A percentile compares a stretch with the other conserved stretches of the same genome.
Conservation (phyloP, 2,888 invertebrate genomes). For the Rosalia funebris region DNA sequence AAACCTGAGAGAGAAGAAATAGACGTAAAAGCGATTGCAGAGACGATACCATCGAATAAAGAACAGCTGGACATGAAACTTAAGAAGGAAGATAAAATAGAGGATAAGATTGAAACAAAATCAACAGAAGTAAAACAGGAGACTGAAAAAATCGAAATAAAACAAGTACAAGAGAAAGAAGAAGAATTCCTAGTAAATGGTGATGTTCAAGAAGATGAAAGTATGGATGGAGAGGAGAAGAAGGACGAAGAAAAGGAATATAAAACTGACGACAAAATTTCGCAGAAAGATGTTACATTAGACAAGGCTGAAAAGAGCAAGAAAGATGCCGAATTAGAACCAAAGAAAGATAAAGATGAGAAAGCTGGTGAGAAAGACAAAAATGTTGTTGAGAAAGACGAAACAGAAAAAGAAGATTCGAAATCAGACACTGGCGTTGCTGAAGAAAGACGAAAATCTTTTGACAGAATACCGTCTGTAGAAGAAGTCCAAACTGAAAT, state of each 20-base stretch:
- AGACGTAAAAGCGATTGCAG: neutral
- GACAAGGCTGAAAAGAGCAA: neutral
- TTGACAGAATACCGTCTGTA: slow-evolving; percentile 1
- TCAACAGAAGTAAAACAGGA: slow-evolving; percentile 6
- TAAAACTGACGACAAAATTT: neutral
- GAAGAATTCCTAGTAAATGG: slow-evolving; percentile 4
- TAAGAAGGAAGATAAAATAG: neutral
- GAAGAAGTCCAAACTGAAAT: slow-evolving; percentile 2
- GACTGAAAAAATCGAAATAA: neutral
- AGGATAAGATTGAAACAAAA: neutral
- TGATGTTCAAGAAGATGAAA: slow-evolving; percentile 8
- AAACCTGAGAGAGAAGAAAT: neutral
- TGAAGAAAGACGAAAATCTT: neutral
- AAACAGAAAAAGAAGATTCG: slow-evolving; percentile 1
- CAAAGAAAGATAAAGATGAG: slow-evolving; percentile 7
- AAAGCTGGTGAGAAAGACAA: slow-evolving; percentile 2
- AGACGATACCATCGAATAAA: neutral
- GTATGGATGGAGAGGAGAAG: neutral
- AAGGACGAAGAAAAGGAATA: slow-evolving; percentile 8
- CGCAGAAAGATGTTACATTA: neutral
- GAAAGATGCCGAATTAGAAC: slow-evolving; percentile 7
- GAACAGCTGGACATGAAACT: no score
- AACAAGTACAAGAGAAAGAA: neutral
- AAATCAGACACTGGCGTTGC: slow-evolving; percentile 6
- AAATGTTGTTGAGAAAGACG: neutral